Base-by-base conservation (phyloP, 2,113 vertebrate genomes). In the Marmota flaviventris region DNA sequence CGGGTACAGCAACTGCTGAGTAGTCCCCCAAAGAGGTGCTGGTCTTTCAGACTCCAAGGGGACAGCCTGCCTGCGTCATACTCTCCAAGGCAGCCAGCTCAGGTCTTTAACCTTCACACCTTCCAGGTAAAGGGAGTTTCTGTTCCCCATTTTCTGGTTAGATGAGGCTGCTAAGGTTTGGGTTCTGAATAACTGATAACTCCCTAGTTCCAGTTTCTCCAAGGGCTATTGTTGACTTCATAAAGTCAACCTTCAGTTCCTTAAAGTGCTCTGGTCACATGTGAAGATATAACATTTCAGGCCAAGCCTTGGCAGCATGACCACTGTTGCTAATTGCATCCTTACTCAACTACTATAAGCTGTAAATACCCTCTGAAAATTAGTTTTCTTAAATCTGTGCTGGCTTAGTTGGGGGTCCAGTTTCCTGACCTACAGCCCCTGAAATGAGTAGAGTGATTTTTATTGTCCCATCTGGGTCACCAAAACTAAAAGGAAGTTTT, bases 1-100 rank as follows among this genome's bases (percentile, higher is more conserved):
- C 53, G 1, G 8, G 53, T 5, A 9, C 14, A 69, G 27, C 2
- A 10, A 6, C 11, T 6, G 11, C 25, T 3, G 25, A 39, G 16
- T 5, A 61, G 32, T 32, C 39, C 14, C 58, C 22, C 11, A 8
- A 14, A 37, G 56, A 32, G 9, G 29, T 48, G 2, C 48, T 77
- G 56, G 27, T 58, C 9, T 48, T 53, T 65, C 14, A 45, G 77
- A 34, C 37, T 56, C 11, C 7, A 4, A 56, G 20, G 17, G 17
- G 25, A 39, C n/a, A 4, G 45, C 61, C 13, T 61, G 2, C 39
- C n/a, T 8, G 5, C 8, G 32, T n/a, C 13, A 24, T 1, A 39
- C n/a, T 27, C 34, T 42, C 34, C 13, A 34, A 78, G 18, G 34
- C n/a, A 24, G 34, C 34, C 58, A 42, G 18, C 14, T 12, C 2